A percentile compares a stretch with the other conserved stretches of the same genome.
These are phyloP conservation scores for Pogonus chalceus DNA, from an alignment of 1,140 invertebrate species.

Conservation along the genomic window DNA sequence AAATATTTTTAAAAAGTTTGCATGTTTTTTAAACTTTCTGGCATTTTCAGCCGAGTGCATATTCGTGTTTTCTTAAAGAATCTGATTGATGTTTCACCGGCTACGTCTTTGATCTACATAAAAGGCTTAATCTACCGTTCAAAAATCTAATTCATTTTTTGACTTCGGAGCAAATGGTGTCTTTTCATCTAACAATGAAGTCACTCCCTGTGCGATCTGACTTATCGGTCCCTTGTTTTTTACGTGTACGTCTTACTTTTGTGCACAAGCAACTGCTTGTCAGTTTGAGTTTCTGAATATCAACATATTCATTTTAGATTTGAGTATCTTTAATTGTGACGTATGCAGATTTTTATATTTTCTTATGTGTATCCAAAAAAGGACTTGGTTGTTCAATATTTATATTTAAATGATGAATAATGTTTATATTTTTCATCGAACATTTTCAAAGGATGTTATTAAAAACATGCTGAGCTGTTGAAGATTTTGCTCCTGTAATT, in stretches of 20 bases:
- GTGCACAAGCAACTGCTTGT: neutral
- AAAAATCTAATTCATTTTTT: conserved; percentile 3
- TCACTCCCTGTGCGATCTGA: neutral
- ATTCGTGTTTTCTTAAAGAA: neutral
- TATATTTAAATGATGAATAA: no score
- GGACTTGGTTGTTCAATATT: no score
- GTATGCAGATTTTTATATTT: no score
- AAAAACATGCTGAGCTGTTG: neutral
- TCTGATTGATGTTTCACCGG: conserved; percentile 1
- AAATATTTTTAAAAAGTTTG: neutral
- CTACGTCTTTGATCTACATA: conserved; percentile 1
- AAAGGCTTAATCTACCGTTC: conserved; percentile 6
- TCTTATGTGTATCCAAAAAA: no score
- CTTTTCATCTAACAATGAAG: conserved; percentile 1
- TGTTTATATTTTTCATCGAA: no score
- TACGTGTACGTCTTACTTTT: no score
- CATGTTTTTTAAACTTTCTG: neutral
- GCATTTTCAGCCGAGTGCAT: conserved; percentile 1
- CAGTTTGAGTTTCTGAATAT: no score
- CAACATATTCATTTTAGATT: no score
- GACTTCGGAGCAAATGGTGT: neutral
- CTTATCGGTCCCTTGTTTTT: neutral
- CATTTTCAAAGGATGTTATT: no score
- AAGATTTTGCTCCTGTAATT: no score
- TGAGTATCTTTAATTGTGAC: no score